A percentile compares a stretch with the other conserved stretches of the same genome.
Evolutionary conservation across 2,888 invertebrate species (phyloP).

Genomic region (Caenorhabditis panamensis): DNA sequence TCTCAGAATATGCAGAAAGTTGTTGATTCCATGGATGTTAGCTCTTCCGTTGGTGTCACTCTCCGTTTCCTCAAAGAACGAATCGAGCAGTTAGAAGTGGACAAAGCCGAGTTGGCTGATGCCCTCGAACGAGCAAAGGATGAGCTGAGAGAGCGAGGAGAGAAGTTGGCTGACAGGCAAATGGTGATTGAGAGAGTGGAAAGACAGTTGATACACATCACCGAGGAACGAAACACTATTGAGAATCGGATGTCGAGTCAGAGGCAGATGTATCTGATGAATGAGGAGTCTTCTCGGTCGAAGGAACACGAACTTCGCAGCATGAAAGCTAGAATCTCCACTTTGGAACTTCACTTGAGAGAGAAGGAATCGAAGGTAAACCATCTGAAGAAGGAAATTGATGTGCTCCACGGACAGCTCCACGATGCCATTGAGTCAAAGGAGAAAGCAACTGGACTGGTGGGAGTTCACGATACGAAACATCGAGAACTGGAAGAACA

Average conservation of each 20-base stretch:
- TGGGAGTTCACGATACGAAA: conserved; percentile 35
- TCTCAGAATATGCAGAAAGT: conserved; percentile 26
- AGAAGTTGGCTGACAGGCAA: conserved; percentile 51
- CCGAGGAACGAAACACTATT: conserved; percentile 61
- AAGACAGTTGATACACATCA: conserved; percentile 43
- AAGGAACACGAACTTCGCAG: conserved; percentile 61
- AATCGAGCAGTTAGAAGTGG: conserved; percentile 67
- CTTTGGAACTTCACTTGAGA: conserved; percentile 67
- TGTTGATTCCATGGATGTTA: conserved; percentile 57
- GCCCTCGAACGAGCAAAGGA: conserved; percentile 48
- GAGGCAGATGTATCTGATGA: conserved; percentile 69
- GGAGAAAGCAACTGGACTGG: conserved; percentile 26
- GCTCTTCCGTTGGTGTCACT: conserved; percentile 67
- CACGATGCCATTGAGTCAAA: conserved; percentile 45
- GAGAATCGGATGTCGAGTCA: conserved; percentile 67
- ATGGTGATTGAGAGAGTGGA: conserved; percentile 49
- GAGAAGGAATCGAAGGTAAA: conserved; percentile 69
- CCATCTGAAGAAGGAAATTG: conserved; percentile 63
- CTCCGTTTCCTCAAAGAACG: conserved; percentile 67
- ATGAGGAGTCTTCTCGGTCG: conserved; percentile 68
- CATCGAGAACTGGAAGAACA: conserved; percentile 58
- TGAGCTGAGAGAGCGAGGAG: conserved; percentile 38
- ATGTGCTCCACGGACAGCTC: conserved; percentile 44
- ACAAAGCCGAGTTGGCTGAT: conserved; percentile 54
- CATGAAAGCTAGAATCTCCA: conserved; percentile 62